Base-by-base conservation (phyloP, 2,797 vertebrate genomes). In the Dermochelys coriacea region DNA sequence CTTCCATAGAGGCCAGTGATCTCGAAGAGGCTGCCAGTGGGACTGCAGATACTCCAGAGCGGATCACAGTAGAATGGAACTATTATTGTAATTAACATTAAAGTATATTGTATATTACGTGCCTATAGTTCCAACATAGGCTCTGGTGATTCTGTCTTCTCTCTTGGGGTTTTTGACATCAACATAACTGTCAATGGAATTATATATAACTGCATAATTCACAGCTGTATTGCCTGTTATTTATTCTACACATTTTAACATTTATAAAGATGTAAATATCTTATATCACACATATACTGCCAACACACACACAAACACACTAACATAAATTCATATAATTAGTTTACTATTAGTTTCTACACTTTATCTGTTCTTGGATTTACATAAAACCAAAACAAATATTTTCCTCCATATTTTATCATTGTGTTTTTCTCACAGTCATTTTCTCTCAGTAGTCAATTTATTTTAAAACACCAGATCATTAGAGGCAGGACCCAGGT, bases 31-130 rank as follows among this genome's bases (percentile, higher is more conserved):
- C 31, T 75, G 31, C 49, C 55, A 52, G 59, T 88, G 82, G 79
- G 78, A 51, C 50, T 71, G 68, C 84, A 71, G 45, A 75, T 8
- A 5, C 21, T 54, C 90, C 86, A 47, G 45, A 50, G 41, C 6
- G 1, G 1, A 85, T 81, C 80, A 14, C 52, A 47, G 25, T n/a
- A 80, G 90, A 59, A 79, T n/a, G 74, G 74, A 88, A 82, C 74
- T 52, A 85, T 80, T 82, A 57, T 88, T 85, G 82, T 91, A 85
- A 88, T 85, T 54, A 74, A 80, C 54, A 25, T 94, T 80, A 86
- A 89, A 80, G 52, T 55, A 47, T 80, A 83, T 21, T 57, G 37
- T 79, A 88, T 88, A 88, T 91, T 79, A 54, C 91, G 80, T 77
- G 74, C 80, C 74, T 91, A 23, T 31, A 75, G 80, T 80, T 85